These are phyloP conservation scores for Aricia agestis DNA, from an alignment of 1,140 invertebrate species.

Conservation along the genomic window DNA sequence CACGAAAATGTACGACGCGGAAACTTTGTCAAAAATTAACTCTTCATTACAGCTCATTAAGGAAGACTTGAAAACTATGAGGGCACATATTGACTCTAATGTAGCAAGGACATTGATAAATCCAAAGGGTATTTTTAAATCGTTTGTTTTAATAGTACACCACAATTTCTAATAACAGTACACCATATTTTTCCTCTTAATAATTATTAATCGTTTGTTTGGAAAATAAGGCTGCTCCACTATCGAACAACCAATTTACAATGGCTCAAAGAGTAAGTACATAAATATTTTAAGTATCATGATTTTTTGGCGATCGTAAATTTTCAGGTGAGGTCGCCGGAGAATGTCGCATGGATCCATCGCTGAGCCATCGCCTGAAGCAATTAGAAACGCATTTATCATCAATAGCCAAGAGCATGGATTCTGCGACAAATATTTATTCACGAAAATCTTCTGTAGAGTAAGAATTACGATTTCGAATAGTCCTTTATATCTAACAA, in stretches of 20 bases:
- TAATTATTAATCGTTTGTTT: no score
- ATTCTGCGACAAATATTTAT: slow-evolving; percentile 47
- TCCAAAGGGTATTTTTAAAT: slow-evolving; percentile 27
- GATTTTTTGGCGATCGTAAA: neutral
- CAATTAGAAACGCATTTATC: slow-evolving; percentile 48
- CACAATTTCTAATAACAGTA: no score
- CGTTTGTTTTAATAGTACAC: no score
- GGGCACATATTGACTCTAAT: slow-evolving; percentile 33
- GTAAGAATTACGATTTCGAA: neutral
- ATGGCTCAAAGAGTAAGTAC: no score
- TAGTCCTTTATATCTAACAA: neutral
- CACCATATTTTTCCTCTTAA: no score
- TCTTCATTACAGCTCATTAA: slow-evolving; percentile 40
- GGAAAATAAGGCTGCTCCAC: no score
- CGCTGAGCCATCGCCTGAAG: slow-evolving; percentile 42
- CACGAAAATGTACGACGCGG: slow-evolving; percentile 36
- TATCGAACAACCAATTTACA: no score
- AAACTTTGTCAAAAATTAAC: slow-evolving; percentile 39
- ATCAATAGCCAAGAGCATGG: slow-evolving; percentile 43
- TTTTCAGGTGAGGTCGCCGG: slow-evolving; percentile 36
- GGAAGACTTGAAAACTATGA: slow-evolving; percentile 32
- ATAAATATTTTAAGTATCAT: no score
- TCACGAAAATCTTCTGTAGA: slow-evolving; percentile 26
- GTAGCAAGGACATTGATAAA: slow-evolving; percentile 23
- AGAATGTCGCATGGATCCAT: slow-evolving; percentile 38